A percentile compares a stretch with the other conserved stretches of the same genome.
phyloP scores from a whole-genome alignment of 2,113 vertebrate genomes.

The Cygnus buccinator region DNA sequence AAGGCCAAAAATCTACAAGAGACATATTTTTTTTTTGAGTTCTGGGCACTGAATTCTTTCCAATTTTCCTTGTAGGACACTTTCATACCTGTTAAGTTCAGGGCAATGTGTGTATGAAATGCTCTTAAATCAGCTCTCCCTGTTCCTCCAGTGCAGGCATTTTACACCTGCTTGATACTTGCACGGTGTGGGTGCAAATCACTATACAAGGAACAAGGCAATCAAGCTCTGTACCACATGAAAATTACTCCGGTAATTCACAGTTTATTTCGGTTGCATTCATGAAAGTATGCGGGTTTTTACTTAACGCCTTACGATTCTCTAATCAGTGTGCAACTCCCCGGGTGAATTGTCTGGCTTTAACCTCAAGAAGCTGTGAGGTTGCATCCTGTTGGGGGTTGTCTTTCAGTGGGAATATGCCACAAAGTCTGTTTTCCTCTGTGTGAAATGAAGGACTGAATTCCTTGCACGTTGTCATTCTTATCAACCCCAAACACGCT shows the following conservation, averaged over 20 bases:
- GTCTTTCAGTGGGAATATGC: not conserved
- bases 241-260: constrained; percentile 20
- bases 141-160: not conserved
- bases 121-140: not conserved
- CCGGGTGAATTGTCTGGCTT: not conserved
- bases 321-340: constrained; percentile 1
- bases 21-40: not conserved
- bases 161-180: constrained; percentile 28
- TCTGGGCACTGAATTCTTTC: not conserved
- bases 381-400: not conserved
- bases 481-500: constrained; percentile 65
- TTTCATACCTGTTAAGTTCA: not conserved
- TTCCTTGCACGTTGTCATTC: not conserved
- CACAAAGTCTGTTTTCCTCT: constrained; percentile 5
- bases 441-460: constrained; percentile 18
- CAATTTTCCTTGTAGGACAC: not conserved
- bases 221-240: not conserved
- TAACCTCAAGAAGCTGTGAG: constrained; percentile 16
- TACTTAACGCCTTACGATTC: not conserved
- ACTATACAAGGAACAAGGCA: not conserved
- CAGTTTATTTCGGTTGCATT: constrained; percentile 13
- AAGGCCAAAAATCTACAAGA: not conserved
- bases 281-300: not conserved
- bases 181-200: constrained; percentile 6
- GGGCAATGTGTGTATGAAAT: not conserved